Evolutionary conservation across 1,140 invertebrate genomes (phyloP).

Genomic region (Caenorhabditis remanei): DNA sequence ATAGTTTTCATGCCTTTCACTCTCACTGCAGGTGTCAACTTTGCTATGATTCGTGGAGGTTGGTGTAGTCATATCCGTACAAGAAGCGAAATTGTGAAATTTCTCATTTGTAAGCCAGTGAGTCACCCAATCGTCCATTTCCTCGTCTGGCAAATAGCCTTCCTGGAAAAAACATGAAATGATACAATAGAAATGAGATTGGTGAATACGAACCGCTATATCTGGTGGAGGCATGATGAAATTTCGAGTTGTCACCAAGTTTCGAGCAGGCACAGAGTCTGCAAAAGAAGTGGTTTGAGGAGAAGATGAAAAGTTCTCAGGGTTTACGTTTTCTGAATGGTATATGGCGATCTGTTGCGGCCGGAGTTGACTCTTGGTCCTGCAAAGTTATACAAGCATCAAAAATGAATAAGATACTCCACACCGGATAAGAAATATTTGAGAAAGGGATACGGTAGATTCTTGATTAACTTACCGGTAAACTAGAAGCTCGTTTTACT

Average conservation of each 20-base stretch:
- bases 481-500: constrained; percentile 10
- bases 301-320: not conserved
- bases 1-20: not conserved
- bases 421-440: not conserved
- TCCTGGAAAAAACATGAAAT: not conserved
- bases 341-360: constrained; percentile 30
- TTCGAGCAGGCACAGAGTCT: constrained; percentile 32
- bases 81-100: constrained; percentile 40
- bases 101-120: constrained; percentile 6
- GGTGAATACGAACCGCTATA: constrained; percentile 9
- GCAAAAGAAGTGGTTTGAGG: not conserved
- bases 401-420: too few relatives aligned
- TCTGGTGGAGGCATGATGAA: constrained; percentile 44
- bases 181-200: not conserved
- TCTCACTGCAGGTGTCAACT: constrained; percentile 45
- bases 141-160: constrained; percentile 23
- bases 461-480: not conserved
- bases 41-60: constrained; percentile 33
- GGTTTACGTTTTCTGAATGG: constrained; percentile 53
- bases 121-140: constrained; percentile 35
- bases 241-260: constrained; percentile 26
- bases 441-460: not conserved
- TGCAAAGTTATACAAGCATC: not conserved
- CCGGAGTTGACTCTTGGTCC: constrained; percentile 25
- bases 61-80: not conserved